Percentiles rank a stretch among this genome's conserved stretches.
phyloP scores from a whole-genome alignment of 2,888 invertebrate species.

The Pyralis farinalis region DNA sequence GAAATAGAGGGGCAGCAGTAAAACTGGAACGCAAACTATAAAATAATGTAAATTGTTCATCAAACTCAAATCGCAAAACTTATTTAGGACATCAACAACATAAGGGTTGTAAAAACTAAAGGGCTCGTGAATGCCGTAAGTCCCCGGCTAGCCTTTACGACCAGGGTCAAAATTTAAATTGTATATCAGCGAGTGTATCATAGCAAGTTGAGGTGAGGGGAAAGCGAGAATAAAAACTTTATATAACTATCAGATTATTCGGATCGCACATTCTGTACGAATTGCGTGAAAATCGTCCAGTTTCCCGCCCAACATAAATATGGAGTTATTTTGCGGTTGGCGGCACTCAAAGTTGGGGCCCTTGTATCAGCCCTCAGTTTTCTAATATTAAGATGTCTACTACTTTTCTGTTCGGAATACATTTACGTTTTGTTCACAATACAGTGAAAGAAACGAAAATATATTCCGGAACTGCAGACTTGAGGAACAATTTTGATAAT shows the following conservation, averaged over 20 bases:
- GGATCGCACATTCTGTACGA: conserved; percentile 39
- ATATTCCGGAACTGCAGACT: no score
- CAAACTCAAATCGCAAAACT: conserved; percentile 13
- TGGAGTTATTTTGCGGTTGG: not conserved
- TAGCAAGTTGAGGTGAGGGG: conserved; percentile 22
- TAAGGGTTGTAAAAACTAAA: conserved; percentile 54
- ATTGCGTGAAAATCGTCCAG: conserved; percentile 39
- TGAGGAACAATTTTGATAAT: no score
- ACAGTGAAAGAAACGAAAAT: no score
- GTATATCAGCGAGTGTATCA: conserved; percentile 46
- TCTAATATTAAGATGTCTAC: not conserved
- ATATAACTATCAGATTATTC: conserved; percentile 44
- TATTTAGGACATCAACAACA: conserved; percentile 23
- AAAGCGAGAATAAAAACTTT: conserved; percentile 50
- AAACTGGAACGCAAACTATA: conserved; percentile 5
- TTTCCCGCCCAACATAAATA: conserved; percentile 14
- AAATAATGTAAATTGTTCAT: conserved; percentile 15
- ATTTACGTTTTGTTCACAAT: not conserved
- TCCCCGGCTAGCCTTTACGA: conserved; percentile 41
- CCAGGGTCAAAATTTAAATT: conserved; percentile 64
- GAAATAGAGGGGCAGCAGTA: not conserved
- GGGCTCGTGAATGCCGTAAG: conserved; percentile 37
- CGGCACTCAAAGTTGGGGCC: not conserved
- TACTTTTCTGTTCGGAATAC: not conserved
- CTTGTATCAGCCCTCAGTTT: not conserved